phyloP scores from a whole-genome alignment of 2,888 invertebrate species.

The Elmis aenea region DNA sequence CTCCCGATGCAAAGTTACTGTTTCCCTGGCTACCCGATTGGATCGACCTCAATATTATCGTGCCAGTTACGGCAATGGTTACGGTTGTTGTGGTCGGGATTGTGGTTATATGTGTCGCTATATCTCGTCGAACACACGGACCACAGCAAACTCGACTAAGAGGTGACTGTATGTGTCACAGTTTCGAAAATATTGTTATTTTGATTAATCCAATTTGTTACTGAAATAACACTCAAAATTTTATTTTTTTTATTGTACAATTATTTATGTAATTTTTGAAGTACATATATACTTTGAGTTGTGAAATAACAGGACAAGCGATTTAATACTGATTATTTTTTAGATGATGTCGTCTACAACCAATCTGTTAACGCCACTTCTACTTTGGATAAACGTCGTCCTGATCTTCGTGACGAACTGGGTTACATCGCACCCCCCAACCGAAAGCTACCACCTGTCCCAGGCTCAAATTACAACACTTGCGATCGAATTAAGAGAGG shows the following conservation, averaged over 20 bases:
- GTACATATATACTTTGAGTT: too few relatives aligned
- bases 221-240: background rate
- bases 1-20: conserved; percentile 51
- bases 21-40: conserved; percentile 80
- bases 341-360: conserved; percentile 89
- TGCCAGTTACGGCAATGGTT: conserved; percentile 83
- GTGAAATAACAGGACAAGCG: too few relatives aligned
- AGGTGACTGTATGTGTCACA: conserved; percentile 71
- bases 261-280: background rate
- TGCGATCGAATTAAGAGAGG: conserved; percentile 92
- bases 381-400: conserved; percentile 78
- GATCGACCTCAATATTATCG: conserved; percentile 85
- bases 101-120: conserved; percentile 84
- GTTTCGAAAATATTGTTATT: background rate
- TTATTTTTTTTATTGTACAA: conserved; percentile 1
- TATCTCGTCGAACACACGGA: conserved; percentile 68
- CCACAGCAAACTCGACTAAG: conserved; percentile 68
- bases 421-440: conserved; percentile 93
- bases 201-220: too few relatives aligned
- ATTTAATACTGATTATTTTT: background rate
- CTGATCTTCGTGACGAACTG: conserved; percentile 79
- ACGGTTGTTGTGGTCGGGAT: conserved; percentile 88
- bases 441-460: conserved; percentile 86
- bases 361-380: conserved; percentile 65
- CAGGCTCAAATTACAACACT: conserved; percentile 89